Evolutionary conservation across 2,797 vertebrate genomes (phyloP), one percentile per base, ranked within the genome.

Genomic region (Pseudopleuronectes americanus): DNA sequence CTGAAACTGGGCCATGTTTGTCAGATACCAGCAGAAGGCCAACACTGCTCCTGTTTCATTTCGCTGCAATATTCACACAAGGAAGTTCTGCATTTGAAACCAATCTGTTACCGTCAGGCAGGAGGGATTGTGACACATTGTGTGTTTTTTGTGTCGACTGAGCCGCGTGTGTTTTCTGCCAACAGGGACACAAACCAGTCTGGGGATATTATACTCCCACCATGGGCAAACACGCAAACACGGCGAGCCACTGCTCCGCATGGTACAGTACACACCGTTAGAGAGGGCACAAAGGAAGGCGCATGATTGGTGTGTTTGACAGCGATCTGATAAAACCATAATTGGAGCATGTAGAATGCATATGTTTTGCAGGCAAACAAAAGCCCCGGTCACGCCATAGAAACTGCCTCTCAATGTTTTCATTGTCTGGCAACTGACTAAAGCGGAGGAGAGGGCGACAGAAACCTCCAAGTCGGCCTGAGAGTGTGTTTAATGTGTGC

Each of bases 221-320:
- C 97, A 95, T 96, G 92, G 93, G 96, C 95, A 96, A 97, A 97
- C 92, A 97, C 83, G 93, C 95, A 96, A 96, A 97, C 95, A 97
- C 81, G 86, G 83, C 77, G 90, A 91, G 87, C 90, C 95, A 91
- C 93, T 84, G 93, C 93, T 92, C 96, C 4, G 92, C 92, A 92
- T 96, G 95, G 96, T 95, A 96, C 96, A 73, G 95, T 92, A 94
- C 94, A 94, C 93, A 73, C 74, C 82, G 26, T 79, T 84, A 90
- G 90, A 90, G 87, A 85, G 53, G 86, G 83, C 76, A 80, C 90
- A 92, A 93, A 94, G 94, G 92, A 94, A 93, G 89, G 68, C 49
- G 87, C 87, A 71, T 12, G 86, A 79, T 90, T 86, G 86, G 92
- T 89, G 93, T 93, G 93, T 95, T 95, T 91, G 95, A 96, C 90